Base-by-base conservation (phyloP, 2,797 vertebrate species). In the Enteromius paludinosus region DNA sequence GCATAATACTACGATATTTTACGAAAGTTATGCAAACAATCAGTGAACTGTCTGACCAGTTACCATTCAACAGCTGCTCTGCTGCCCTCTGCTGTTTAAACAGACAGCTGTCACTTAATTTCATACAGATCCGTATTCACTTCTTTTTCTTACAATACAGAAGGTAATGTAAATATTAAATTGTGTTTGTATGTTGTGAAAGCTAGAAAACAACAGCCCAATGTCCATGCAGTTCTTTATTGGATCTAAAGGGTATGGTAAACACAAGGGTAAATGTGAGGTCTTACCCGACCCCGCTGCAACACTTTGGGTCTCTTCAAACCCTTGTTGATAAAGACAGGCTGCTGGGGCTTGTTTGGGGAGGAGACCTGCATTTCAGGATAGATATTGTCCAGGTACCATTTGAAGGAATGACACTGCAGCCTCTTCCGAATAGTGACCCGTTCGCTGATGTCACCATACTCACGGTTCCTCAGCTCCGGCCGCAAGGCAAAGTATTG, bases 351-450 rank as follows among this genome's bases (percentile, higher is more conserved):
- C 89, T 96, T 97, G 91, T 96, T 94, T 12, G 94, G 91, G 61
- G 95, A 93, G 2, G 91, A 90, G 2, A 96, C 84, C 91, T 97
- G 96, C 97, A 99, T 99, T 92, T 99, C 97, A 0, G 98, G 98
- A 88, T 99, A 99, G 33, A 99, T 87, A 3, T 94, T 96, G 89
- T 98, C 97, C 88, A 99, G 93, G 87, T 97, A 99, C 97, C 98
- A 99, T 62, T 93, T 95, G 82, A 99, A 99, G 0, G 97, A 95
- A 33, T 86, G 96, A 84, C 98, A 99, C 79, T 95, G 94, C 86
- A 99, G 84, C 65, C 87, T 94, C 87, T 91, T 92, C 76, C 98
- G 94, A 89, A 99, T 0, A 1, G 94, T 94, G 62, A 96, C 86
- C 0, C 97, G 96, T 70, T 97, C 96, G 0, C 95, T 93, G 87